Percentiles rank a stretch among this genome's conserved stretches.
Conservation (phyloP, 1,140 invertebrate species). For the Brevipalpus yothersi region DNA sequence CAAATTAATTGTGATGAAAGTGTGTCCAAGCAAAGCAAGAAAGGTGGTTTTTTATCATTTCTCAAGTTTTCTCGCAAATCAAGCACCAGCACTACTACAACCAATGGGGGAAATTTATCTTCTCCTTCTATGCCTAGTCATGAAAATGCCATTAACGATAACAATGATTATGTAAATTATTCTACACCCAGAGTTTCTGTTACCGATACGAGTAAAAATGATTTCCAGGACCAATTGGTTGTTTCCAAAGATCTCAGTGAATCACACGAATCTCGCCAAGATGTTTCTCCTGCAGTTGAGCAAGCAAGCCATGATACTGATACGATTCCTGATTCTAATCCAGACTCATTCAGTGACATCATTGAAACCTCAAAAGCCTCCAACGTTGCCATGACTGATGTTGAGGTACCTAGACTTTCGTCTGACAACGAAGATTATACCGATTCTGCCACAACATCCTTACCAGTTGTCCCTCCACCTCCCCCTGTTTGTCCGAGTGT, state of each 20-base stretch:
- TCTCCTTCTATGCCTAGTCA: constrained; percentile 4
- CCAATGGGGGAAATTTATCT: neutral
- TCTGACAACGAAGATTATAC: no score
- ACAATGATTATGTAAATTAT: neutral
- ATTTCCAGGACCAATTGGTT: neutral
- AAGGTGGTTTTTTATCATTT: neutral
- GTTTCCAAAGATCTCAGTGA: neutral
- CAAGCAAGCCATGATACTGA: neutral
- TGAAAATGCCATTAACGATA: neutral
- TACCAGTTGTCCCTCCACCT: neutral
- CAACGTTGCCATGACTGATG: neutral
- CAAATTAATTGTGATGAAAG: neutral
- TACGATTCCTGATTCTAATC: no score
- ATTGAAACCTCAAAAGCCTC: neutral
- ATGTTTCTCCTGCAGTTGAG: neutral
- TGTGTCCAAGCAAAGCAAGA: neutral
- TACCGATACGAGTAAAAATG: neutral
- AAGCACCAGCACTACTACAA: neutral
- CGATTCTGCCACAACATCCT: no score
- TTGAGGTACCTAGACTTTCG: no score
- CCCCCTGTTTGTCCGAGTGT: neutral
- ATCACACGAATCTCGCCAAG: neutral
- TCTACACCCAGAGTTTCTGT: constrained; percentile 1
- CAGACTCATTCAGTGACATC: neutral
- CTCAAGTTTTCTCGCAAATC: neutral